Evolutionary conservation across 2,797 vertebrate species (phyloP), one percentile per base, ranked within the genome.

Genomic region (Meriones psammophilus): DNA sequence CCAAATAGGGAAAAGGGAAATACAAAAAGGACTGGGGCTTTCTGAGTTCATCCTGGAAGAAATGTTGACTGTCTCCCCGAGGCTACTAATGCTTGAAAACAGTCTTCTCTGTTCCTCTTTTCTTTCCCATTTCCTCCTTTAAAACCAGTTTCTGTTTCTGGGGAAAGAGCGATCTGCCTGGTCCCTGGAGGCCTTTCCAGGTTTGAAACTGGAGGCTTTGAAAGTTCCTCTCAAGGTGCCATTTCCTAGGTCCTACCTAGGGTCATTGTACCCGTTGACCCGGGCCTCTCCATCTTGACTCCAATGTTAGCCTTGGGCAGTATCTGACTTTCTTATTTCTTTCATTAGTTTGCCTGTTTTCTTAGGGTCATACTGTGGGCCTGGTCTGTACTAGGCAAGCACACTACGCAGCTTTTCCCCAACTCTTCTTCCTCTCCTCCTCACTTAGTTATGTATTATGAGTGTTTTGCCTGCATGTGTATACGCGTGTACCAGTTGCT

Each of bases 111-210:
- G n/a, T 85, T 96, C 79, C 88, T 68, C 76, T 94, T 96, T 95
- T 91, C 39, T 68, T 83, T 78, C 18, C 58, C 68, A 79, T 91
- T 97, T 95, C 73, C 92, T 93, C 90, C 76, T 91, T 89, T 74
- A 74, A 95, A 54, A 71, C 54, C 62, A 84, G 64, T 69, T 94
- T 74, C 80, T 89, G 92, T 95, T 78, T 83, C n/a, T 13, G 33
- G 4, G 14, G 10, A 60, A 69, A 54, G 86, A 84, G 46, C 8
- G 0, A 0, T 54, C 56, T 14, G 85, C 42, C 10, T 88, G 39
- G 66, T n/a, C n/a, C 56, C 89, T 2, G 10, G 80, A 76, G 17
- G 73, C 64, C n/a, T 87, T 95, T 88, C 62, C 7, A 85, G 39
- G 66, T 69, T 79, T 39, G 46, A 84, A 84, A 92, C 66, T 81